These are phyloP conservation scores for Atlantisia rogersi DNA, from an alignment of 2,113 vertebrate species.

Conservation along the genomic window DNA sequence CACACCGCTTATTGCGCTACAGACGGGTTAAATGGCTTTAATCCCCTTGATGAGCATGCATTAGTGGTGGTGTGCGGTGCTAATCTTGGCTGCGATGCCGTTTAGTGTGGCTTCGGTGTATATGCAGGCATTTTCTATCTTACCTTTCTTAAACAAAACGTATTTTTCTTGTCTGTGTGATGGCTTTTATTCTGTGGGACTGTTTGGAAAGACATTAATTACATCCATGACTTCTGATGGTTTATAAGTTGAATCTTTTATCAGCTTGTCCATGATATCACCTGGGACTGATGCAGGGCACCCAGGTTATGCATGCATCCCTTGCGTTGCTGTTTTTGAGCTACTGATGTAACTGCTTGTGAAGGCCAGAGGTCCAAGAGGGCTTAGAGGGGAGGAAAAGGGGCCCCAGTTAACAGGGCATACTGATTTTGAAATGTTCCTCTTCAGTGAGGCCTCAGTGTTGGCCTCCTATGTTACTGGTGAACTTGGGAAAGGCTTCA, in stretches of 20 bases:
- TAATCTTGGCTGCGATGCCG: not conserved
- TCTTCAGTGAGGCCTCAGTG: not conserved
- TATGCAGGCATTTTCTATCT: not conserved
- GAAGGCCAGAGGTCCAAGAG: not conserved
- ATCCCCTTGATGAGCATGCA: not conserved
- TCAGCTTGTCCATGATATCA: not conserved
- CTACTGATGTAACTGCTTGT: not conserved
- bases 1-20: not conserved
- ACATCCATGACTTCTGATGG: not conserved
- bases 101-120: rapidly evolving
- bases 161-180: rapidly evolving
- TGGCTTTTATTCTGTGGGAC: not conserved
- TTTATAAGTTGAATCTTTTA: not conserved
- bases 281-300: not conserved
- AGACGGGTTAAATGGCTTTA: not conserved
- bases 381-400: not conserved
- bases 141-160: not conserved
- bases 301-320: not conserved
- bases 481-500: not conserved
- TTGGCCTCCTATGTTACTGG: not conserved
- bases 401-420: not conserved
- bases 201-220: not conserved
- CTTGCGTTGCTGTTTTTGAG: not conserved
- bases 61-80: not conserved
- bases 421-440: not conserved